Evolutionary conservation across 2,888 invertebrate species (phyloP), one percentile per base, ranked within the genome.

Genomic region (Drosophila kokeensis): DNA sequence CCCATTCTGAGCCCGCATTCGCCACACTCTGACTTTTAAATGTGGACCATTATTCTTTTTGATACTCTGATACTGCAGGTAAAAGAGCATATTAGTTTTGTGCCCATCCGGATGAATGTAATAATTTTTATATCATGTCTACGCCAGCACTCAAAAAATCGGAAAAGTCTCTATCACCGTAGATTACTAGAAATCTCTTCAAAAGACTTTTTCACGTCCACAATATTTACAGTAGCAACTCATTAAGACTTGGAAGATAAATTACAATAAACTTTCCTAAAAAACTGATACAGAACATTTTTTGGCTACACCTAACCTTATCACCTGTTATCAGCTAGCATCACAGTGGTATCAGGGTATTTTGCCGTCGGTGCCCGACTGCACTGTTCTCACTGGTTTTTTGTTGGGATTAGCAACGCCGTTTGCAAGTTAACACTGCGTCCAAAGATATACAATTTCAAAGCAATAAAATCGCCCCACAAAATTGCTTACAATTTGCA

Each of bases 381-480:
- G 24, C 4, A 15, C 3, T 2, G 4, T 24, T 4, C 8, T 3
- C 24, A 45, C 24, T 45, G 4, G 57, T 21, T 54, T 49, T 45
- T 24, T 24, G 24, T 27, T 27, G 61, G 75, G 71, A 71, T 79
- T 79, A 75, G 79, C 79, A 71, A 66, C 71, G 79, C 64, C 79
- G 72, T 79, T 76, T 59, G 69, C 76, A 70, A 66, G 79, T 79
- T 75, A 68, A 69, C 78, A 75, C 75, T 60, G 48, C 72, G 61
- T 53, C 65, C 54, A 77, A 72, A 54, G 69, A 77, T 80, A 76
- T 85, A 79, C 72, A 79, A 83, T 85, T 90, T 87, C 73, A 82
- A 87, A 89, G 87, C 83, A 79, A 87, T 83, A 87, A 87, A 85
- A 79, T 60, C 40, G 38, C 36, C 42, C 36, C 52, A 24, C 45